Percentiles rank a stretch among this genome's conserved stretches.
phyloP scores from a whole-genome alignment of 2,113 vertebrate genomes.

The Microtus oregoni region DNA sequence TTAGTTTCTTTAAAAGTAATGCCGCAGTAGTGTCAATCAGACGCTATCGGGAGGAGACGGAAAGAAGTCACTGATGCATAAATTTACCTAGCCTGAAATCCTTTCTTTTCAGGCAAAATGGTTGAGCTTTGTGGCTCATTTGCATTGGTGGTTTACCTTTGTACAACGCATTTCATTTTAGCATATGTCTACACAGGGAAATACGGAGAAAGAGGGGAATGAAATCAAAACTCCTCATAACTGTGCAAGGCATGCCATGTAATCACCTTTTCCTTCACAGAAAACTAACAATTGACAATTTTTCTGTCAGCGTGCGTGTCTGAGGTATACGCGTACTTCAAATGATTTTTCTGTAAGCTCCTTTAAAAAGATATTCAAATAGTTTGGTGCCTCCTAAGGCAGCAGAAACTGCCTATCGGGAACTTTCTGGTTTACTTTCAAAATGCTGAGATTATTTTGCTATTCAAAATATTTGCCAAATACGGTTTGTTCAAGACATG shows the following conservation, averaged over 20 bases:
- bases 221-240: conserved; percentile 33
- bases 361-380: conserved; percentile 36
- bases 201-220: background rate
- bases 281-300: background rate
- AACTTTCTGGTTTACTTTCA: background rate
- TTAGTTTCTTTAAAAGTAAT: conserved; percentile 66
- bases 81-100: conserved; percentile 56
- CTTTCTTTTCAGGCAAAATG: conserved; percentile 55
- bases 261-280: background rate
- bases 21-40: conserved; percentile 70
- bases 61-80: conserved; percentile 72
- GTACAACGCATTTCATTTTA: conserved; percentile 55
- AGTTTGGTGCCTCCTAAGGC: background rate
- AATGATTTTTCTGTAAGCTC: background rate
- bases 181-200: conserved; percentile 21
- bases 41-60: conserved; percentile 68
- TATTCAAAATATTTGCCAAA: background rate
- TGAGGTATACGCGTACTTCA: background rate
- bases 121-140: conserved; percentile 30
- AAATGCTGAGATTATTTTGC: background rate
- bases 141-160: conserved; percentile 14
- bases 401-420: background rate
- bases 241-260: background rate
- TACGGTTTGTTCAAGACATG: background rate
- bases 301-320: background rate